Conservation (phyloP, 2,888 invertebrate species). For the Hofmannophila pseudospretella region DNA sequence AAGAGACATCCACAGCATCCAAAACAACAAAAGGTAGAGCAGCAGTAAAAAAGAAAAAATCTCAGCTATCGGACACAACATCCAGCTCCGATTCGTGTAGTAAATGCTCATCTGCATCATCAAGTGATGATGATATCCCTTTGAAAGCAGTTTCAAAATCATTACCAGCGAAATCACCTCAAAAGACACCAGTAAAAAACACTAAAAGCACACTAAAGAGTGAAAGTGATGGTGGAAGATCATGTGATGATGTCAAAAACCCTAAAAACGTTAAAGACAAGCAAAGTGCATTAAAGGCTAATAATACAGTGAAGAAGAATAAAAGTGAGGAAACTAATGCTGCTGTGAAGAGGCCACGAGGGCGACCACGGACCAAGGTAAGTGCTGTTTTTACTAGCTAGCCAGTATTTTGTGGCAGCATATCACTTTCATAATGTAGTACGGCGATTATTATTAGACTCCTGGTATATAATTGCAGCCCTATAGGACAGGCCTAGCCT, state of each 20-base stretch:
- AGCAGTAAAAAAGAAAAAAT: slow-evolving; percentile 24
- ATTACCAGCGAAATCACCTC: slow-evolving; percentile 49
- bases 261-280: slow-evolving; percentile 55
- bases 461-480: too few species aligned
- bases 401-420: too few species aligned
- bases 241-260: slow-evolving; percentile 47
- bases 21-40: slow-evolving; percentile 17
- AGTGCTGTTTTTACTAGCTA: too few species aligned
- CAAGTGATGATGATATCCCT: slow-evolving; percentile 68
- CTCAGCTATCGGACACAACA: slow-evolving; percentile 56
- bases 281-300: slow-evolving; percentile 43
- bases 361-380: slow-evolving; percentile 64
- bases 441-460: too few species aligned
- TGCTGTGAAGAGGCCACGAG: slow-evolving; percentile 50
- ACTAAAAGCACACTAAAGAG: slow-evolving; percentile 36
- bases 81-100: slow-evolving; percentile 73
- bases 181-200: slow-evolving; percentile 36
- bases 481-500: too few species aligned
- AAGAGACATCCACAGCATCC: slow-evolving; percentile 5
- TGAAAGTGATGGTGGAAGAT: slow-evolving; percentile 51
- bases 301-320: slow-evolving; percentile 49
- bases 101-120: slow-evolving; percentile 66
- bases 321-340: slow-evolving; percentile 55
- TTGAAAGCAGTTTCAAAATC: slow-evolving; percentile 61
- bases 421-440: too few species aligned